phyloP scores from a whole-genome alignment of 2,113 vertebrate species.

The Noctilio leporinus region DNA sequence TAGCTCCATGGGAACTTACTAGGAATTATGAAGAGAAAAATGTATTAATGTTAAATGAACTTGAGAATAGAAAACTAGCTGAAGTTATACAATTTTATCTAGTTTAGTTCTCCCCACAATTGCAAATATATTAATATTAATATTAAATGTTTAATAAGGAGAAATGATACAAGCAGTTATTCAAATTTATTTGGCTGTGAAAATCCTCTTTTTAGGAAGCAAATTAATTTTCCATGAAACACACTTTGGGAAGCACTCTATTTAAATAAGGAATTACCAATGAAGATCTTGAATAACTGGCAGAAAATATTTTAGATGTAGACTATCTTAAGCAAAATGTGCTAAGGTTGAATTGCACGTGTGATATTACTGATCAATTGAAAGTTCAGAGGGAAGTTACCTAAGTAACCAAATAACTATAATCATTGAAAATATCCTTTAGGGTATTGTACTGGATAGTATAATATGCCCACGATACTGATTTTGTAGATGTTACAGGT shows the following conservation, averaged over 20 bases:
- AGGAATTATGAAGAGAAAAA: not conserved
- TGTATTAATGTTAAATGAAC: not conserved
- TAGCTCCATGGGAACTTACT: not conserved
- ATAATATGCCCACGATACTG: not conserved
- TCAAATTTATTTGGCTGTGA: not conserved
- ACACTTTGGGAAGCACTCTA: not conserved
- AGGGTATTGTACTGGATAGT: not conserved
- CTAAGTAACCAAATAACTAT: not conserved
- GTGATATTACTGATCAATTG: not conserved
- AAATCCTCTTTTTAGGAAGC: not conserved
- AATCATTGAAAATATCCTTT: not conserved
- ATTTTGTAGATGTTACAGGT: not conserved
- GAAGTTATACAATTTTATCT: not conserved
- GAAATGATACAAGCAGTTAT: not conserved
- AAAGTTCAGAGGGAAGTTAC: not conserved
- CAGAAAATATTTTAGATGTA: constrained; percentile 14
- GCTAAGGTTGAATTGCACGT: not conserved
- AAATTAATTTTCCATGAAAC: not conserved
- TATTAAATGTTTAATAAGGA: not conserved
- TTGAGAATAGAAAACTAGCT: not conserved
- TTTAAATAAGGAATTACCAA: not conserved
- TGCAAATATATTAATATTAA: not conserved
- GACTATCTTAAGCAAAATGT: not conserved
- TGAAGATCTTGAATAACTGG: not conserved
- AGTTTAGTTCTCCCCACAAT: not conserved